phyloP scores from a whole-genome alignment of 2,888 invertebrate genomes.

The Tribolium freemani region DNA sequence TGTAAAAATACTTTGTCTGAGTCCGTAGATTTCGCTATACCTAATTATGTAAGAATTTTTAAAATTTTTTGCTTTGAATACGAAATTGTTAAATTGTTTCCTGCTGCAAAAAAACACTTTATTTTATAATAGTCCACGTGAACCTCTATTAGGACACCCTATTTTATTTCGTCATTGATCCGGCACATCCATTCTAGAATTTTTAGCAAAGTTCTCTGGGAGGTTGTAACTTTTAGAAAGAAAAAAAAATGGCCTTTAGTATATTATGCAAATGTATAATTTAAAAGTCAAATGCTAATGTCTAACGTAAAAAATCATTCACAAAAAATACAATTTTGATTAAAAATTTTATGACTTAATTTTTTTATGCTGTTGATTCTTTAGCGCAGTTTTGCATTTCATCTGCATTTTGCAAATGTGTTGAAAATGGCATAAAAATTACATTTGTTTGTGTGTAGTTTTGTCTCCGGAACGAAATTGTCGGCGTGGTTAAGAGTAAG shows the following conservation, averaged over 20 bases:
- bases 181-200: not conserved
- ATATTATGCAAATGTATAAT: conserved; percentile 20
- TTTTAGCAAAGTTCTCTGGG: not conserved
- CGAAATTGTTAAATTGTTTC: conserved; percentile 25
- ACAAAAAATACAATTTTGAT: not conserved
- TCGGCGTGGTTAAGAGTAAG: not conserved
- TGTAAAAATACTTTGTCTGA: conserved; percentile 4
- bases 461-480: not conserved
- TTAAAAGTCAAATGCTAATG: conserved; percentile 27
- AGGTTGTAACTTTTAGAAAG: conserved; percentile 4
- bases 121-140: not conserved
- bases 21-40: conserved; percentile 2
- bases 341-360: not conserved
- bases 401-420: not conserved
- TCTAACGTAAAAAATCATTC: conserved; percentile 6
- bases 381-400: too few relatives aligned
- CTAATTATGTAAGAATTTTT: conserved; percentile 15
- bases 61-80: conserved; percentile 4
- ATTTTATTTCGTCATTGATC: not conserved
- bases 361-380: not conserved
- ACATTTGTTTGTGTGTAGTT: not conserved
- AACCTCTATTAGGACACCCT: not conserved
- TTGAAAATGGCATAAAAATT: not conserved
- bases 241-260: conserved; percentile 2
- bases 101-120: not conserved